Conservation (phyloP, 2,888 invertebrate species). For the Xanthia icteritia region DNA sequence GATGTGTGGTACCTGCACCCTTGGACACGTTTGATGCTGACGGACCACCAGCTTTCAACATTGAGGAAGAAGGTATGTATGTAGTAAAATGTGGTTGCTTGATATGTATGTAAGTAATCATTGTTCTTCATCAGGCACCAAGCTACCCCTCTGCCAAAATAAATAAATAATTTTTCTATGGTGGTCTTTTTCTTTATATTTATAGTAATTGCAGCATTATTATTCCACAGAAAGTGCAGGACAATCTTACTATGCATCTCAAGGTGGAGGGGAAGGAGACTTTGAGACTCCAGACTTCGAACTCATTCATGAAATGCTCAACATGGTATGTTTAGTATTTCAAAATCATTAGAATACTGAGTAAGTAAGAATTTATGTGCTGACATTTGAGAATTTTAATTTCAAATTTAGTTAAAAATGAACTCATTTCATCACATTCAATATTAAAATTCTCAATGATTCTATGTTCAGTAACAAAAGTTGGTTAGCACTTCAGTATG, state of each 20-base stretch:
- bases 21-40: slow-evolving; percentile 55
- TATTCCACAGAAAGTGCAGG: slow-evolving; percentile 77
- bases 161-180: background rate
- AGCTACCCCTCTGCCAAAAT: background rate
- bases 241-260: slow-evolving; percentile 67
- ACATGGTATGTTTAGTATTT: slow-evolving; percentile 71
- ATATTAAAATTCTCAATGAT: background rate
- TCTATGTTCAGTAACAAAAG: background rate
- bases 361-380: background rate
- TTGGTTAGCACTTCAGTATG: background rate
- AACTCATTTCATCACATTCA: background rate
- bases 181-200: background rate
- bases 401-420: background rate
- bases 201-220: background rate
- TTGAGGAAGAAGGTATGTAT: slow-evolving; percentile 74
- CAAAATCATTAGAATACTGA: slow-evolving; percentile 2
- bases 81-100: background rate
- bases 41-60: slow-evolving; percentile 68
- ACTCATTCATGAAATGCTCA: slow-evolving; percentile 78
- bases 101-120: background rate
- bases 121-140: background rate
- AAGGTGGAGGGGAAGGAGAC: slow-evolving; percentile 66
- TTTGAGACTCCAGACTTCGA: slow-evolving; percentile 72
- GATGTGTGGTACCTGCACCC: slow-evolving; percentile 73
- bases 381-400: background rate